Evolutionary conservation across 2,797 vertebrate species (phyloP).

Genomic region (Premnoplex brunnescens): DNA sequence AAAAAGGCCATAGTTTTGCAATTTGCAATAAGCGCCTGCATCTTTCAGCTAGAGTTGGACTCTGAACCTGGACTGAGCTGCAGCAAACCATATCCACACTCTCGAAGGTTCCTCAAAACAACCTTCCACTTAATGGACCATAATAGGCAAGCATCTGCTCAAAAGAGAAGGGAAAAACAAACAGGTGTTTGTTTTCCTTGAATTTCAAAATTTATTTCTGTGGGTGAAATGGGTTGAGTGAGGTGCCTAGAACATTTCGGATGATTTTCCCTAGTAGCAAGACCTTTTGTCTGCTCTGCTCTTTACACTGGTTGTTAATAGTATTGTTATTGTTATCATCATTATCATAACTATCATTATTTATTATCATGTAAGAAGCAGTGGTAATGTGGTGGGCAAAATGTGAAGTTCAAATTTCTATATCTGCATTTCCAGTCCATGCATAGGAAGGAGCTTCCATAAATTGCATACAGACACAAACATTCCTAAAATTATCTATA

Average conservation of each 20-base stretch:
- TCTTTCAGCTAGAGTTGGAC: background rate
- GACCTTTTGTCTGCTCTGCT: background rate
- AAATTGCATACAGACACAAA: background rate
- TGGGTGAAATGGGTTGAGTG: background rate
- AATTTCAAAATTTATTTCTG: background rate
- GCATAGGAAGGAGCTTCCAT: background rate
- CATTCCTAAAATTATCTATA: background rate
- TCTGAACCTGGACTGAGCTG: background rate
- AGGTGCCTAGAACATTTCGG: background rate
- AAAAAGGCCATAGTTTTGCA: constrained; percentile 27
- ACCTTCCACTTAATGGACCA: background rate
- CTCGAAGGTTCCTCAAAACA: background rate
- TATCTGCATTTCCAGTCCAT: background rate
- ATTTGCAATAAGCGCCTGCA: background rate
- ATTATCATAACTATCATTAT: background rate
- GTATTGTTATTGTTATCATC: background rate
- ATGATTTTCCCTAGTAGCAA: background rate
- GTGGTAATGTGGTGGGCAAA: background rate
- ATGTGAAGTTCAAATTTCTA: background rate
- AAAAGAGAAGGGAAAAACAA: background rate
- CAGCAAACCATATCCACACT: background rate
- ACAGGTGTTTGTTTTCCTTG: background rate
- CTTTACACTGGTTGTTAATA: background rate
- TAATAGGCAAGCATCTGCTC: background rate
- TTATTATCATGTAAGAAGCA: background rate